phyloP scores from a whole-genome alignment of 1,140 invertebrate genomes.

The Phenacoccus solenopsis region DNA sequence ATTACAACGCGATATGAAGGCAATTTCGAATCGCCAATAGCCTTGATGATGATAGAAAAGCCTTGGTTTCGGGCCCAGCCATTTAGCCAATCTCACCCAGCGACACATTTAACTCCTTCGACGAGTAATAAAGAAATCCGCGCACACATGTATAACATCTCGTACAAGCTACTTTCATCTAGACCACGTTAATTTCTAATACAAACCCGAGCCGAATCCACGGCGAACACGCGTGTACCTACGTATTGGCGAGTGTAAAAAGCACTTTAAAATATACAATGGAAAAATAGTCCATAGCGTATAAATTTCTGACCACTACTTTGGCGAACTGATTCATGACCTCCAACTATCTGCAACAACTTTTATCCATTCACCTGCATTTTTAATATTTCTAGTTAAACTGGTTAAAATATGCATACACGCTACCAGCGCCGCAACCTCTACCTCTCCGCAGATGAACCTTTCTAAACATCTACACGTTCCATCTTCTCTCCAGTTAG shows the following conservation, averaged over 20 bases:
- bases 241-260: background rate
- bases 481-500: background rate
- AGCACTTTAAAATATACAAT: background rate
- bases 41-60: too few relatives aligned
- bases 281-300: background rate
- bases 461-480: background rate
- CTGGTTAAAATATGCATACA: slow-evolving; percentile 14
- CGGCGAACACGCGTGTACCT: background rate
- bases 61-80: too few relatives aligned
- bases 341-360: slow-evolving; percentile 12
- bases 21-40: too few relatives aligned
- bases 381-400: slow-evolving; percentile 17
- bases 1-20: too few relatives aligned
- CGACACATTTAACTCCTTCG: too few relatives aligned
- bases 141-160: background rate
- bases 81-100: too few relatives aligned
- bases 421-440: background rate
- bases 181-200: background rate
- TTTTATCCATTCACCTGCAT: slow-evolving; percentile 17
- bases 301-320: slow-evolving; percentile 18
- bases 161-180: background rate
- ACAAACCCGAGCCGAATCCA: too few relatives aligned
- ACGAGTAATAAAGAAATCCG: too few relatives aligned
- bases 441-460: too few relatives aligned
- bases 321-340: slow-evolving; percentile 11